Evolutionary conservation across 2,888 invertebrate genomes (phyloP), one percentile per base, ranked within the genome.

Genomic region (Trichacis sp.): DNA sequence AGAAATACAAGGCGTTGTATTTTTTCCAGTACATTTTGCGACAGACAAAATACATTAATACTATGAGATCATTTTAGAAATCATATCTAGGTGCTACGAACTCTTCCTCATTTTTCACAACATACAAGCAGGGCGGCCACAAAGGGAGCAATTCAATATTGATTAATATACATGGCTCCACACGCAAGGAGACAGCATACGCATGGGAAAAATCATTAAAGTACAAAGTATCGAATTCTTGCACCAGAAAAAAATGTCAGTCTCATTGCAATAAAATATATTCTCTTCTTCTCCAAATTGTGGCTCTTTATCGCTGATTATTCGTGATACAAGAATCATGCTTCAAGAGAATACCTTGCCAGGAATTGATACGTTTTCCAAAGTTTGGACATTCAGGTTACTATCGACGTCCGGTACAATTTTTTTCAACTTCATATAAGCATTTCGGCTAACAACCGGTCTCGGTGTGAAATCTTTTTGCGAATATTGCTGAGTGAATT

Each of bases 341-440:
- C 43, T 50, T 2, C 3, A 3, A 33, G 55, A 55, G 30, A 59
- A 59, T 11, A 18, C 14, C 48, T 64, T 59, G 2, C 52, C 52
- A 9, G 33, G 12, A 40, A 59, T 9, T 30, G 38, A 20, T 33
- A 52, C 24, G 29, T 29, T 18, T 52, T 59, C 52, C 2, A 59
- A 12, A 29, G 24, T 43, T 24, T 8, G 18, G 0, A 50, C 61
- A 11, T n/a, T n/a, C 9, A 15, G 2, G 18, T 43, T 20, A 15
- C 3, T 15, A 6, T 36, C 11, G 19, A 55, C 18, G 18, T 36
- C 54, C 50, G 46, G 49, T 45, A 60, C 40, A 29, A 59, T 67
- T 80, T 29, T 50, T 42, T 57, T 48, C 24, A 55, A 11, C 18
- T 38, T 33, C 29, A n/a, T 15, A 20, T 36, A 19, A 12, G 53